A percentile compares a stretch with the other conserved stretches of the same genome.
Evolutionary conservation across 2,888 invertebrate genomes (phyloP).

Genomic region (Arrhopalites spinosus): DNA sequence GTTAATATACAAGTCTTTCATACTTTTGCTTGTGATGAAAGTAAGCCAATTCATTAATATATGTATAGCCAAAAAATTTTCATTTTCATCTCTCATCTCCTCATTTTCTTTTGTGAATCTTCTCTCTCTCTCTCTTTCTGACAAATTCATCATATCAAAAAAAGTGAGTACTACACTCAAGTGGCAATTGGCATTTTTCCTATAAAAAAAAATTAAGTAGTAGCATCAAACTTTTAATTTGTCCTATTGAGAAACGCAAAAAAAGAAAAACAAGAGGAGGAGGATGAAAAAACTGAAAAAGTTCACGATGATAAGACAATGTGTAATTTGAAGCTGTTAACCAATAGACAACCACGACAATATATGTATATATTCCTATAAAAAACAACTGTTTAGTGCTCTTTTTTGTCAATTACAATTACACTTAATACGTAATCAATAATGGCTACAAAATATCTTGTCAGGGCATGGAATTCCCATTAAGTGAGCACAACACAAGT

Average conservation of each 20-base stretch:
- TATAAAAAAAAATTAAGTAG: too few species aligned
- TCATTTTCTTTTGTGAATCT: background rate
- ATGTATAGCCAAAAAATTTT: too few species aligned
- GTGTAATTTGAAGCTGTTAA: too few species aligned
- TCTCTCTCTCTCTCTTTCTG: too few species aligned
- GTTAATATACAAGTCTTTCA: background rate
- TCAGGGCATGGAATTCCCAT: conserved; percentile 29
- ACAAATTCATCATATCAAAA: background rate
- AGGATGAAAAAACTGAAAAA: too few species aligned
- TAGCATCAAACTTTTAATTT: too few species aligned
- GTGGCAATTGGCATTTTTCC: too few species aligned
- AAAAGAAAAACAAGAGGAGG: too few species aligned
- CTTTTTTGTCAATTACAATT: background rate
- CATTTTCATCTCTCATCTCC: background rate
- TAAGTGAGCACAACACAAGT: background rate
- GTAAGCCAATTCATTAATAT: conserved; percentile 2
- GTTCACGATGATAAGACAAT: too few species aligned
- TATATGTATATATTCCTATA: background rate
- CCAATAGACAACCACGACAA: background rate
- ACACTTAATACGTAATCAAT: conserved; percentile 17
- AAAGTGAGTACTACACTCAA: background rate
- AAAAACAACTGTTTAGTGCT: background rate
- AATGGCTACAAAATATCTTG: conserved; percentile 21
- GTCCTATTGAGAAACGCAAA: too few species aligned
- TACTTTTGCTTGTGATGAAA: background rate